phyloP scores from a whole-genome alignment of 2,888 invertebrate species.

The Platycnemis pennipes region DNA sequence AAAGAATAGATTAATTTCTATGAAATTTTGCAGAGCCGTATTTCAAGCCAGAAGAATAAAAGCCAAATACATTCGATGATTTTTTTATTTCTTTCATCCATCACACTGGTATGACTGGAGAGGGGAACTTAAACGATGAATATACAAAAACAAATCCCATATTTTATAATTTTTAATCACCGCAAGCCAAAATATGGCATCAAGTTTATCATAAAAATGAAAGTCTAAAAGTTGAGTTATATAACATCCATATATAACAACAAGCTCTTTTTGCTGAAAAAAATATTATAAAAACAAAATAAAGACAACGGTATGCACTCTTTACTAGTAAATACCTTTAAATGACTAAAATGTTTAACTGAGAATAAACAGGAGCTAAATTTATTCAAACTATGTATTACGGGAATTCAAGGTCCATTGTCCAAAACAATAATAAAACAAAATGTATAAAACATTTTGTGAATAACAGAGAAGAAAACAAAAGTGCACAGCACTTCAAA shows the following conservation, averaged over 20 bases:
- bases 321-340: background rate
- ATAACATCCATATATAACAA: background rate
- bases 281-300: background rate
- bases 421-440: background rate
- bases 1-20: too few species aligned
- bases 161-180: background rate
- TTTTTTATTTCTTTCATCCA: slow-evolving; percentile 1
- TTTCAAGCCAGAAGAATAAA: background rate
- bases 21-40: too few species aligned
- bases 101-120: background rate
- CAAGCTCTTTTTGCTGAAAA: background rate
- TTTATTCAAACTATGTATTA: background rate
- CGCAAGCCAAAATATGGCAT: background rate
- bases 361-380: background rate
- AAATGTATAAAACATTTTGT: background rate
- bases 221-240: background rate
- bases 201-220: background rate
- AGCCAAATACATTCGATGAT: background rate
- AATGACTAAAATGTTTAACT: background rate
- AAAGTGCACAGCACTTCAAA: background rate
- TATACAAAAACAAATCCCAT: background rate
- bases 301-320: background rate
- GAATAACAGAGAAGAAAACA: background rate
- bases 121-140: background rate
- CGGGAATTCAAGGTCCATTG: background rate